Percentiles rank a stretch among this genome's conserved stretches.
Evolutionary conservation across 2,888 invertebrate species (phyloP).

Genomic region (Xanthia icteritia): DNA sequence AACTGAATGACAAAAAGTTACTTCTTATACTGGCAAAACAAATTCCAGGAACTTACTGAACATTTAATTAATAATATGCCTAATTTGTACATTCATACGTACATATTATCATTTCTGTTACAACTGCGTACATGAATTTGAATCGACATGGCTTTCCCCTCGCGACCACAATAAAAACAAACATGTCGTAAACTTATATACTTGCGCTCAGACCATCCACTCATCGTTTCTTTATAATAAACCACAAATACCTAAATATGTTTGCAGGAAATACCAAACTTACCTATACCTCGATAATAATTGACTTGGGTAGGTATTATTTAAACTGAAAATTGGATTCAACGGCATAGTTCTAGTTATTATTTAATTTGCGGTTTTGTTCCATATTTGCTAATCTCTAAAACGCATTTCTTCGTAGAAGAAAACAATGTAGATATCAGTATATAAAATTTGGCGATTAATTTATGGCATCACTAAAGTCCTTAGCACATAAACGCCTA

Average conservation of each 20-base stretch:
- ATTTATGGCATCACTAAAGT: no score
- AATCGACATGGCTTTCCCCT: constrained; percentile 11
- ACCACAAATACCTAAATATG: not conserved
- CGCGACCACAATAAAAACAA: constrained; percentile 18
- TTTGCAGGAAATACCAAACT: not conserved
- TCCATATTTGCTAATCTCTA: not conserved
- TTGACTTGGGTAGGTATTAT: not conserved
- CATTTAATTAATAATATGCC: not conserved
- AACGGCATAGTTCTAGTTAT: not conserved
- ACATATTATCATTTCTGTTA: no score
- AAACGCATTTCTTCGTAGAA: not conserved
- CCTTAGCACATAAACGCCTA: not conserved
- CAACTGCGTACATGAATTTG: not conserved
- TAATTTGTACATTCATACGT: no score
- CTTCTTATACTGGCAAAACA: not conserved
- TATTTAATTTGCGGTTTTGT: not conserved
- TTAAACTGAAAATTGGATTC: not conserved
- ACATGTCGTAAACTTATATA: not conserved
- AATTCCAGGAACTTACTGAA: not conserved
- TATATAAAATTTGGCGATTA: not conserved
- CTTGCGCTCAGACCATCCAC: not conserved
- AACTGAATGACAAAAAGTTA: not conserved
- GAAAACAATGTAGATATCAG: constrained; percentile 10
- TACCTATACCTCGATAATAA: not conserved
- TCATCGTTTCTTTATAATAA: not conserved